Evolutionary conservation across 1,140 invertebrate genomes (phyloP).

Genomic region (Mamestra configurata): DNA sequence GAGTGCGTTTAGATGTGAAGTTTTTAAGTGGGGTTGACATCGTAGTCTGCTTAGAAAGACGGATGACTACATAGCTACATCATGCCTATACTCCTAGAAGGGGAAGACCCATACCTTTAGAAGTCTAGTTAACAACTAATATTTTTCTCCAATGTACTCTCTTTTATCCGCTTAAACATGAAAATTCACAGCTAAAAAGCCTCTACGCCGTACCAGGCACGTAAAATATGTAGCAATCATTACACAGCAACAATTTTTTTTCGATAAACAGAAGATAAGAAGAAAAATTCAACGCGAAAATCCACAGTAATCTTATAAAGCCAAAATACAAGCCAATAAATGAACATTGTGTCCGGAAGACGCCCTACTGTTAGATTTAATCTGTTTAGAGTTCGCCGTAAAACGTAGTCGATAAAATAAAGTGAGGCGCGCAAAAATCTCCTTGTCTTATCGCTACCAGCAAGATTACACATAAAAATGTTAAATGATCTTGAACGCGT

Average conservation of each 20-base stretch:
- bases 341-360: constrained; percentile 60
- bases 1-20: constrained; percentile 24
- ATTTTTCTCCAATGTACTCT: too few relatives aligned
- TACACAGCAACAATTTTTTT: not conserved
- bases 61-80: too few relatives aligned
- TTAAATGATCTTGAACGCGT: constrained; percentile 86
- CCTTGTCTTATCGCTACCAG: constrained; percentile 83
- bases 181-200: not conserved
- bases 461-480: constrained; percentile 88
- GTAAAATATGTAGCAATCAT: not conserved
- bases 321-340: constrained; percentile 75
- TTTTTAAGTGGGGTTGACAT: not conserved
- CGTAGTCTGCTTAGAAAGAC: too few relatives aligned
- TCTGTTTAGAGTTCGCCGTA: constrained; percentile 82
- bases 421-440: constrained; percentile 82
- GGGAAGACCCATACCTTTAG: too few relatives aligned
- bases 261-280: constrained; percentile 31
- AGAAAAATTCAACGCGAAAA: constrained; percentile 20
- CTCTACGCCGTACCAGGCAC: not conserved
- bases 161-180: not conserved
- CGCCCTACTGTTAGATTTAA: constrained; percentile 82
- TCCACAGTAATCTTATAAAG: constrained; percentile 61
- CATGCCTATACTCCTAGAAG: too few relatives aligned
- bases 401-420: constrained; percentile 86
- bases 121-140: too few relatives aligned